Percentiles rank a stretch among this genome's conserved stretches.
Evolutionary conservation across 2,113 vertebrate species (phyloP).

Genomic region (Enhydra lutris): DNA sequence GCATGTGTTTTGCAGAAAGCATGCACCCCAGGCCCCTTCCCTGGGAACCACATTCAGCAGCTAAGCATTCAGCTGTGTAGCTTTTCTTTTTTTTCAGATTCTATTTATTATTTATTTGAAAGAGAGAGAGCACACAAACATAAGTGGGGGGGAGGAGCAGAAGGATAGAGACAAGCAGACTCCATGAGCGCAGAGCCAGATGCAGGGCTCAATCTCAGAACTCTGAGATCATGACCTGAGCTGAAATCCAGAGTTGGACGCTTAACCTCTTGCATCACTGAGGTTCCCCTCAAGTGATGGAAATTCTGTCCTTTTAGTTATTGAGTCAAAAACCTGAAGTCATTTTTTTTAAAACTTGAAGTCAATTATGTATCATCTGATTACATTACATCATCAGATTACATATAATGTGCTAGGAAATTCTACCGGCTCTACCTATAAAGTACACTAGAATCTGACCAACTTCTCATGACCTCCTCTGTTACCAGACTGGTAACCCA

Average conservation of each 20-base stretch:
- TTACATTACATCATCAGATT: background rate
- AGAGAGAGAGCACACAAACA: too few relatives aligned
- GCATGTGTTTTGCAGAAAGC: background rate
- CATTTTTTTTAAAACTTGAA: background rate
- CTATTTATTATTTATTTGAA: too few relatives aligned
- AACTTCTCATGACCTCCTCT: background rate
- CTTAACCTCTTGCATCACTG: too few relatives aligned
- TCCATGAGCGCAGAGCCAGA: too few relatives aligned
- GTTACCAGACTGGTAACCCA: background rate
- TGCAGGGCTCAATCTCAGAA: too few relatives aligned
- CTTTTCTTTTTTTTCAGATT: too few relatives aligned
- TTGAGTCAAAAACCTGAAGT: background rate
- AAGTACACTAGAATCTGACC: conserved; percentile 11
- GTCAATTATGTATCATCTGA: background rate
- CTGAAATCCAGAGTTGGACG: too few relatives aligned
- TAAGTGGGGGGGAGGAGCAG: too few relatives aligned
- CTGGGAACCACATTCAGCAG: background rate
- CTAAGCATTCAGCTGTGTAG: background rate
- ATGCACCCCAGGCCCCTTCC: background rate
- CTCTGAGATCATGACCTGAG: too few relatives aligned
- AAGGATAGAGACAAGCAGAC: too few relatives aligned
- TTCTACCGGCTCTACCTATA: background rate
- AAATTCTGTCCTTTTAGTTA: background rate
- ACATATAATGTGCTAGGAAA: background rate
- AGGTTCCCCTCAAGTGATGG: background rate